Conservation (phyloP, 2,113 vertebrate species). For the Cavia aperea region DNA sequence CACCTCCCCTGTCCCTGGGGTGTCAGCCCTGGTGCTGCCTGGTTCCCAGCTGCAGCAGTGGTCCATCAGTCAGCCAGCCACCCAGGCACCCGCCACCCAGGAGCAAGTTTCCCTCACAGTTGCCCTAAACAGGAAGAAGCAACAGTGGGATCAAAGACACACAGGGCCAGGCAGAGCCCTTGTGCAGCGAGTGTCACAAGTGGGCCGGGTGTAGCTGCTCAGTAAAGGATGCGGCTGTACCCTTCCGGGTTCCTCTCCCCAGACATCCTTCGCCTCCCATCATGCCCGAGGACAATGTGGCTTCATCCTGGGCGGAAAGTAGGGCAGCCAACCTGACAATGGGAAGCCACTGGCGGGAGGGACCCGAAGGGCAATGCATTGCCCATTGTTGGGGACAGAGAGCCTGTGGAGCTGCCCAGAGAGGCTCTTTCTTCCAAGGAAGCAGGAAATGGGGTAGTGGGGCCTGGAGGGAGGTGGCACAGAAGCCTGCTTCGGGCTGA, state of each 20-base stretch:
- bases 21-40: not conserved
- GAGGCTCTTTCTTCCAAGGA: not conserved
- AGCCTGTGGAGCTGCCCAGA: not conserved
- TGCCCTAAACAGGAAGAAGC: not conserved
- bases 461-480: slow-evolving; percentile 40
- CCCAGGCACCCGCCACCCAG: fast-evolving
- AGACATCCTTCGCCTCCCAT: not conserved
- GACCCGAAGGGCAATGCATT: not conserved
- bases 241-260: not conserved
- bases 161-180: not conserved
- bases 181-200: not conserved
- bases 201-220: not conserved
- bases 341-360: not conserved
- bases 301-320: not conserved
- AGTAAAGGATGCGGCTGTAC: not conserved
- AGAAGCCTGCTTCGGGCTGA: slow-evolving; percentile 47
- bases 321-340: not conserved
- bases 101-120: not conserved
- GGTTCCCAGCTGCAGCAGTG: fast-evolving
- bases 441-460: slow-evolving; percentile 3
- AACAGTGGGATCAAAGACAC: not conserved
- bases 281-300: not conserved
- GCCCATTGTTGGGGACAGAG: slow-evolving; percentile 25
- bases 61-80: not conserved
- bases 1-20: not conserved